A percentile compares a stretch with the other conserved stretches of the same genome.
Evolutionary conservation across 2,888 invertebrate species (phyloP).

Genomic region (Cepaea hortensis): DNA sequence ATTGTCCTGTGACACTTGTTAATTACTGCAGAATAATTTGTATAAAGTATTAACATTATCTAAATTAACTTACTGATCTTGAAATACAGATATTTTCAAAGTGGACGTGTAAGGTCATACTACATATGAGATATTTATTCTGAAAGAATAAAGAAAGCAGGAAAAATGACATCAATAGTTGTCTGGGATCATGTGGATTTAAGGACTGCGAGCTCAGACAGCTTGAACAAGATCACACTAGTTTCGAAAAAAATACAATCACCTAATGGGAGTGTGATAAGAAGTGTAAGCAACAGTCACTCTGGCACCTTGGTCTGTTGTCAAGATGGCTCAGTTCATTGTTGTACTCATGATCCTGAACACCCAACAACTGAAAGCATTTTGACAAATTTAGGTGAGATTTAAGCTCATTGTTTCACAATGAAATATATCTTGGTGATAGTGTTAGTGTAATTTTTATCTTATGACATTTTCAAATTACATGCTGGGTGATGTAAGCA

Average conservation of each 20-base stretch:
- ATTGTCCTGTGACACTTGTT: too few species aligned
- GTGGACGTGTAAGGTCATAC: too few species aligned
- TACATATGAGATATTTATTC: too few species aligned
- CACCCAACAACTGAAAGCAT: constrained; percentile 86
- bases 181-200: constrained; percentile 87
- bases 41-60: too few species aligned
- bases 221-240: too few species aligned
- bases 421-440: background rate
- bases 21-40: too few species aligned
- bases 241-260: constrained; percentile 64
- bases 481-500: too few species aligned
- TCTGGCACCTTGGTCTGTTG: constrained; percentile 89
- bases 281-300: constrained; percentile 84
- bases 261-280: constrained; percentile 55
- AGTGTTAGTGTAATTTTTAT: background rate
- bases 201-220: constrained; percentile 81
- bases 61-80: too few species aligned
- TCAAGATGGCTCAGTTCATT: constrained; percentile 86
- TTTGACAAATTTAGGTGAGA: constrained; percentile 71
- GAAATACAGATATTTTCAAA: too few species aligned
- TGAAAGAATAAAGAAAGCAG: background rate
- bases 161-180: constrained; percentile 58
- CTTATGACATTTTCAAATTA: too few species aligned
- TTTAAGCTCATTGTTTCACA: background rate
- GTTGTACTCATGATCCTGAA: constrained; percentile 93